A percentile compares a stretch with the other conserved stretches of the same genome.
Conservation (phyloP, 2,888 invertebrate species). For the Pristionchus exspectatus region DNA sequence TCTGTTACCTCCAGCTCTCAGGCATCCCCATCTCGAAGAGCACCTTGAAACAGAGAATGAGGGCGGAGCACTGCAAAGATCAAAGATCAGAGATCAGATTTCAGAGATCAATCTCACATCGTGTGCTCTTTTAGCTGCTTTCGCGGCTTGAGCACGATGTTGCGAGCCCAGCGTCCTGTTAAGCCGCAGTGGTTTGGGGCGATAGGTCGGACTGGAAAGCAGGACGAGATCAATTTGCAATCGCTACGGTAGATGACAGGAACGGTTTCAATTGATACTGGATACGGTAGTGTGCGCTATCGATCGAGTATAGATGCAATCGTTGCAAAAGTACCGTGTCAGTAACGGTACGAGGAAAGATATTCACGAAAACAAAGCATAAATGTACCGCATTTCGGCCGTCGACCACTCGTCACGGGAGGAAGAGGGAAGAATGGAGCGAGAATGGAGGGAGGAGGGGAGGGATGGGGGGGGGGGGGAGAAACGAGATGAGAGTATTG, state of each 20-base stretch:
- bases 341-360: not conserved
- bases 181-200: not conserved
- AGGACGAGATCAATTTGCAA: too few relatives aligned
- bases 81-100: too few relatives aligned
- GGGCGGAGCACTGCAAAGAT: not conserved
- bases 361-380: not conserved
- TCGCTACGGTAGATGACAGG: too few relatives aligned
- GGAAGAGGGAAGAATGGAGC: not conserved
- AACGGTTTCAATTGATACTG: not conserved
- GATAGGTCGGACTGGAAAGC: not conserved
- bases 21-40: not conserved
- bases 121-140: not conserved
- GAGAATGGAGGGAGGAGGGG: not conserved
- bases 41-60: not conserved
- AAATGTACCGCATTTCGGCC: not conserved
- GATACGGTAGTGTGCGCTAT: not conserved
- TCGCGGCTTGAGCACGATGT: not conserved
- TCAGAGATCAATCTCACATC: not conserved
- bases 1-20: conserved; percentile 1
- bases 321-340: too few relatives aligned
- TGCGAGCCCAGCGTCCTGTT: not conserved
- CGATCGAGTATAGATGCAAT: not conserved
- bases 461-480: not conserved
- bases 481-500: too few relatives aligned
- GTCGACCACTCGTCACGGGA: not conserved